Evolutionary conservation across 2,113 vertebrate species (phyloP), one percentile per base, ranked within the genome.

Genomic region (Ptilorrhoa leucosticta): DNA sequence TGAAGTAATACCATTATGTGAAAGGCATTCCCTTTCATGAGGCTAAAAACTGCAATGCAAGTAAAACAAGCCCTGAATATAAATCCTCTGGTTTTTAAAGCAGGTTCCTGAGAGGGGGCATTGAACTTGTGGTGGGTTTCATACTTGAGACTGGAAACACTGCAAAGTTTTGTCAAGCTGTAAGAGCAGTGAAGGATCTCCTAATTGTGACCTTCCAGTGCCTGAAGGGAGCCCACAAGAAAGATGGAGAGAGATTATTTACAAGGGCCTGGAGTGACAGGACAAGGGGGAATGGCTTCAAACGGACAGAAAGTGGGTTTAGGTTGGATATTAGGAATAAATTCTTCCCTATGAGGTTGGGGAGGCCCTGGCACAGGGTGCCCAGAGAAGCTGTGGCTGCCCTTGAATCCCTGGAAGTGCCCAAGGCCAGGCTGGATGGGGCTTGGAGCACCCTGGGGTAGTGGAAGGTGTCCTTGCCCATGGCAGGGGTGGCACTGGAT

Each of bases 1-100:
- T 87, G 44, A n/a, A 93, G 63, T 80, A 73, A 35, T n/a, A 33
- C 33, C 54, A 44, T 90, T 58, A 51, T 50, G 50, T 76, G 95
- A 72, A 83, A 88, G 85, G 31, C 68, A 40, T 58, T 81, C 51
- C 83, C 72, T 90, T 94, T 92, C 51, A 37, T 56, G 83, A 81
- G 57, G 61, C 39, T 90, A 9, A 89, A 92, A 90, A 40, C 48
- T 83, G 35, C 60, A 70, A 35, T 90, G 87, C 88, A 94, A 89
- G 53, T 81, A 70, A 66, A 83, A 65, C 28, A 65, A 80, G 28
- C 24, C 22, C 11, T 84, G 57, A 89, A n/a, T 84, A 40, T 48
- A 35, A 22, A 51, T 51, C 53, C n/a, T 56, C 15, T 1, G 1
- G 1, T 11, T 94, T 90, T 89, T 50, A 50, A 88, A 79, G 75